phyloP scores from a whole-genome alignment of 2,797 vertebrate genomes.

The Esox masquinongy region DNA sequence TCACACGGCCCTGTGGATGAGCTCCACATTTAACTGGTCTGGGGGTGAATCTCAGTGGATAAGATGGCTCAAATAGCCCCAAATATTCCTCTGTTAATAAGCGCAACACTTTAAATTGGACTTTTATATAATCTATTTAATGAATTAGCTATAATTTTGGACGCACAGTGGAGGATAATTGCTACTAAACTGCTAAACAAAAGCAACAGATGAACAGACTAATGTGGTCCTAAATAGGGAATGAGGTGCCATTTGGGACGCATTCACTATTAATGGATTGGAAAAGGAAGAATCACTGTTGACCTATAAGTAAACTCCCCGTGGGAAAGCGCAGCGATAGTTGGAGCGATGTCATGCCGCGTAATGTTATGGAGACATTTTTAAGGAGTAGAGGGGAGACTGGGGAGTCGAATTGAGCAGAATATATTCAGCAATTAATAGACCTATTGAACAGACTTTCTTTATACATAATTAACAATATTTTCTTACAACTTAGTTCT shows the following conservation, averaged over 20 bases:
- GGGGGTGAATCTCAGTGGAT: conserved; percentile 6
- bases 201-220: conserved; percentile 10
- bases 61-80: background rate
- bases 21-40: background rate
- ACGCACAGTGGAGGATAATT: background rate
- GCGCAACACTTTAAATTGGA: background rate
- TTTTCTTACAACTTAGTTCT: background rate
- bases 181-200: conserved; percentile 1
- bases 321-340: background rate
- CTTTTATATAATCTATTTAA: background rate
- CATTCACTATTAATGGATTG: background rate
- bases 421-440: background rate
- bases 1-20: conserved; percentile 11
- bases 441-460: background rate
- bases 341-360: background rate
- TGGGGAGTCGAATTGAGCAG: background rate
- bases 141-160: background rate
- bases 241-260: background rate
- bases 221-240: background rate
- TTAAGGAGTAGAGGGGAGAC: background rate
- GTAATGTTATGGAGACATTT: background rate
- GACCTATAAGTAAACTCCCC: background rate
- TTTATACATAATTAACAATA: background rate
- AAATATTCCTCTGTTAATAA: background rate
- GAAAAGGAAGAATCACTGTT: background rate